phyloP scores from a whole-genome alignment of 2,797 vertebrate species.

The Enteromius unitaeniatus region DNA sequence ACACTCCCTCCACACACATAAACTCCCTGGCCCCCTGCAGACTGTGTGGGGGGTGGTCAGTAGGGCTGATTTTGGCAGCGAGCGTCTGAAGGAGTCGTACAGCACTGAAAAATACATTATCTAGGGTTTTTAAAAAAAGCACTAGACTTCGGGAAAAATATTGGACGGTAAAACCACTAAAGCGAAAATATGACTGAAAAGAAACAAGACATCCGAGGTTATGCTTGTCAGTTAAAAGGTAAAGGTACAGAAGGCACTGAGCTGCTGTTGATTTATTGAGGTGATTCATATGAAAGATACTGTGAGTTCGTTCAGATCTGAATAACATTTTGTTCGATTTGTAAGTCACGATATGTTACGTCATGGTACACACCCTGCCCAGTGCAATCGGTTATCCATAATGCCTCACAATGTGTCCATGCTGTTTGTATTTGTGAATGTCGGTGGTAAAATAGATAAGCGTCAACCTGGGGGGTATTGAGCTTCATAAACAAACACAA shows the following conservation, averaged over 20 bases:
- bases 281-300: slow-evolving; percentile 4
- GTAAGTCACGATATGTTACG: slow-evolving; percentile 13
- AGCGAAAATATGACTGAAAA: slow-evolving; percentile 11
- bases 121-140: slow-evolving; percentile 37
- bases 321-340: slow-evolving; percentile 18
- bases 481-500: slow-evolving; percentile 30
- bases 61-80: slow-evolving; percentile 57
- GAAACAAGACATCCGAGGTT: slow-evolving; percentile 8
- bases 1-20: slow-evolving; percentile 7
- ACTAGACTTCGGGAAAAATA: slow-evolving; percentile 34
- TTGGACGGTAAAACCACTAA: slow-evolving; percentile 27
- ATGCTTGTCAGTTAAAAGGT: slow-evolving; percentile 3
- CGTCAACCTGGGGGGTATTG: neutral
- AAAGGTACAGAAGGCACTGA: neutral
- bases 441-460: slow-evolving; percentile 4
- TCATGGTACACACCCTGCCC: neutral
- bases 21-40: slow-evolving; percentile 40
- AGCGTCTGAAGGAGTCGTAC: slow-evolving; percentile 53
- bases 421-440: slow-evolving; percentile 16
- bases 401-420: slow-evolving; percentile 1
- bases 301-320: slow-evolving; percentile 1
- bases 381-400: neutral
- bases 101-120: slow-evolving; percentile 59
- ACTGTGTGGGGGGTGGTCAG: slow-evolving; percentile 56
- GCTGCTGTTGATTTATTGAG: slow-evolving; percentile 11